Base-by-base conservation (phyloP, 2,888 invertebrate species). In the Myathropa florea region DNA sequence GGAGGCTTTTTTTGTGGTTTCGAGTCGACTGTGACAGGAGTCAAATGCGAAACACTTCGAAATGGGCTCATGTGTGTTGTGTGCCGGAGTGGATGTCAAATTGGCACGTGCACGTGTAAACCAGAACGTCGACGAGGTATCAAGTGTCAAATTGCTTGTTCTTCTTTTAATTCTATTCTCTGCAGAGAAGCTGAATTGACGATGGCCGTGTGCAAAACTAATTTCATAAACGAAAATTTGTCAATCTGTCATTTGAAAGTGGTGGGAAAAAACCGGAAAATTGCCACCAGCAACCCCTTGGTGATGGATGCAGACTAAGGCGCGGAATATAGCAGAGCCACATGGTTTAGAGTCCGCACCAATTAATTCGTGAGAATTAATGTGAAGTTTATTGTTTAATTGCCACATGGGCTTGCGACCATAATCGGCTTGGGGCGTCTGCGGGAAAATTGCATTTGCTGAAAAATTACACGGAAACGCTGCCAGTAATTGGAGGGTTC, bases 61-160 rank as follows among this genome's bases (percentile, higher is more conserved):
- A 75, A 71, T 71, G 72, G 57, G 60, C 85, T 75, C 86, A 87
- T 83, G 87, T 83, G 83, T 23, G 70, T 46, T 7, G 2, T 18
- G 46, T 46, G 46, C 46, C 46, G 46, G 46, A 46, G 46, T 75
- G 67, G 78, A 71, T 87, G 85, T 82, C 82, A 63, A 55, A 46
- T 71, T 64, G 83, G 83, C 87, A 83, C 76, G 83, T 83, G 87
- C 87, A 83, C 87, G 87, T 83, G 83, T 78, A 61, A 30, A 64
- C 23, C 30, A 14, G 24, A n/a, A 91, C 90, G 89, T 90, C 90
- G 30, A 91, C 90, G 89, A 90, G 90, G 90, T 91, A 92, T 92
- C 92, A 91, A 91, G 90, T 92, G 90, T 90, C 90, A 90, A 89
- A 90, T 88, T 90, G 81, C 86, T 89, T 88, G 81, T 71, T 59